These are phyloP conservation scores for Bovichtus diacanthus DNA, from an alignment of 2,797 vertebrate species.

Conservation along the genomic window DNA sequence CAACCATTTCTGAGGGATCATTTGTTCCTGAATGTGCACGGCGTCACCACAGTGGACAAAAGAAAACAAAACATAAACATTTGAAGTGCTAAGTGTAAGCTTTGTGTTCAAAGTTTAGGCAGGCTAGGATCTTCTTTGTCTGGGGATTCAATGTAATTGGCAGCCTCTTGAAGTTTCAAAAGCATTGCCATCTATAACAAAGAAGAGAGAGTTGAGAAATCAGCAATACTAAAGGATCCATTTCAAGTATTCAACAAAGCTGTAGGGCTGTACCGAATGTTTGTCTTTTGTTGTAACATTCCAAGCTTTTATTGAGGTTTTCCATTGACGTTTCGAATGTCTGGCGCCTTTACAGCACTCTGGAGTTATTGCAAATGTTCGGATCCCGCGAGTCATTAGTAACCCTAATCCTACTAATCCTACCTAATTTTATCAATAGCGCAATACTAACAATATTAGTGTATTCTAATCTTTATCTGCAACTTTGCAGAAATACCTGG, in stretches of 20 bases:
- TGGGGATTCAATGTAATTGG: slow-evolving; percentile 98
- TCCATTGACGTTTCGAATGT: no score
- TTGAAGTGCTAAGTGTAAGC: slow-evolving; percentile 49
- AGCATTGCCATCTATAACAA: slow-evolving; percentile 97
- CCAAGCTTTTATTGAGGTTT: no score
- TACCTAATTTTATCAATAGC: no score
- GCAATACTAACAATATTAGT: no score
- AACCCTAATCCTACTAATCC: no score
- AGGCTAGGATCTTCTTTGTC: slow-evolving; percentile 93
- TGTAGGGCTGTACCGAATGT: no score
- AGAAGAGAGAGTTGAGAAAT: slow-evolving; percentile 40
- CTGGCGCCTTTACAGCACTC: no score
- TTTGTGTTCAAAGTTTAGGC: slow-evolving; percentile 83
- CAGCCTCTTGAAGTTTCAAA: slow-evolving; percentile 98
- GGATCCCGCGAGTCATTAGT: no score
- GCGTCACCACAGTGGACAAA: slow-evolving; percentile 38
- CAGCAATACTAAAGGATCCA: background rate
- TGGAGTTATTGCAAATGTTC: no score
- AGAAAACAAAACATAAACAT: slow-evolving; percentile 13
- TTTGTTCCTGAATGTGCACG: slow-evolving; percentile 64
- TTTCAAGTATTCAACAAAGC: background rate
- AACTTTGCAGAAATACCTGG: no score
- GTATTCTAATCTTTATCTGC: no score
- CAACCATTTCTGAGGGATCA: slow-evolving; percentile 46
- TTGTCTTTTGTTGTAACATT: no score